Evolutionary conservation across 2,113 vertebrate genomes (phyloP).

Genomic region (Forbesichthys agassizii): DNA sequence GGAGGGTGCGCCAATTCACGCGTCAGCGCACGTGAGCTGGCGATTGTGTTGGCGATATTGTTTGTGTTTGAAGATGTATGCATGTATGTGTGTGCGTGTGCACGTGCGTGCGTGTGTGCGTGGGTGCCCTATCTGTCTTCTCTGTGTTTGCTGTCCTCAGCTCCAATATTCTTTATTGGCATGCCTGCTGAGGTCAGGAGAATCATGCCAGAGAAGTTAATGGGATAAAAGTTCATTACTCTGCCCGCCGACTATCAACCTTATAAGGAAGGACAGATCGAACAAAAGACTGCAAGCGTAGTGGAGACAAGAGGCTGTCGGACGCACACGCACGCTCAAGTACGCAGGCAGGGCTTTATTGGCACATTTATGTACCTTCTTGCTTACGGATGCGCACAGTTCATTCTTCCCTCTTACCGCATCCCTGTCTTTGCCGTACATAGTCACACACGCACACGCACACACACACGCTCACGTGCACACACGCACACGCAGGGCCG

Average conservation of each 20-base stretch:
- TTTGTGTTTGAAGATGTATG: background rate
- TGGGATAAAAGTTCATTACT: constrained; percentile 65
- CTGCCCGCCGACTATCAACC: constrained; percentile 46
- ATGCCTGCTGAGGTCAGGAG: constrained; percentile 55
- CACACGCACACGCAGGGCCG: constrained; percentile 5
- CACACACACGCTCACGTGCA: background rate
- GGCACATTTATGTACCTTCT: constrained; percentile 32
- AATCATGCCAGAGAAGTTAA: constrained; percentile 54
- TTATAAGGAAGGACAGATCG: constrained; percentile 51
- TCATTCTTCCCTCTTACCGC: constrained; percentile 32
- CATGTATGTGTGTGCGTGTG: background rate
- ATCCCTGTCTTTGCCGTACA: constrained; percentile 32
- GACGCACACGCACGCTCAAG: constrained; percentile 8
- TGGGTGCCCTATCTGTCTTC: constrained; percentile 10
- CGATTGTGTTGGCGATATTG: constrained; percentile 8
- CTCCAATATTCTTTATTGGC: constrained; percentile 59
- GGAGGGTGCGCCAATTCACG: background rate
- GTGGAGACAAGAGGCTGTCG: constrained; percentile 46
- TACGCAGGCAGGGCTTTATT: constrained; percentile 9
- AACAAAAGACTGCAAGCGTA: constrained; percentile 43
- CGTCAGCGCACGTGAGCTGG: background rate
- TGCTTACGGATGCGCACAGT: constrained; percentile 30
- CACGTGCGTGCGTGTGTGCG: background rate
- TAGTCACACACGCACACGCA: constrained; percentile 9
- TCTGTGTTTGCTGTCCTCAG: constrained; percentile 54